phyloP scores from a whole-genome alignment of 2,113 vertebrate genomes.

The Xiphophorus couchianus region DNA sequence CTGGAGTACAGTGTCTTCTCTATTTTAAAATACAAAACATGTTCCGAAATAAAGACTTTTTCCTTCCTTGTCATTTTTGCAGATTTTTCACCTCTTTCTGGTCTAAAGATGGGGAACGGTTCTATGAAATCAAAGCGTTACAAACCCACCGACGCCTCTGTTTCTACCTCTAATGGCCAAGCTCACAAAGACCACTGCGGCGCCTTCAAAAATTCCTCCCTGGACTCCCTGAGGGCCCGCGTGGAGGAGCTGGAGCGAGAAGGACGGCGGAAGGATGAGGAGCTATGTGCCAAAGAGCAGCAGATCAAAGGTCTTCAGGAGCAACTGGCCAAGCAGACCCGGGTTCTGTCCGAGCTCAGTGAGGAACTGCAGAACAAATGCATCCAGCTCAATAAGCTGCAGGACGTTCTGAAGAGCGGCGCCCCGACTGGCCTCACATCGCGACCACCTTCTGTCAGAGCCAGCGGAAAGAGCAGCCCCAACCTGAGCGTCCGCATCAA shows the following conservation, averaged over 20 bases:
- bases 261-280: slow-evolving; percentile 83
- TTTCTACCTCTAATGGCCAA: slow-evolving; percentile 63
- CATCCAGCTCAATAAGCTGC: slow-evolving; percentile 86
- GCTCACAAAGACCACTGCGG: slow-evolving; percentile 35
- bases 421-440: neutral
- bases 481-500: slow-evolving; percentile 71
- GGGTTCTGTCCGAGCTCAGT: slow-evolving; percentile 83
- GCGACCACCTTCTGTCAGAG: slow-evolving; percentile 64
- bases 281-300: slow-evolving; percentile 79
- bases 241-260: slow-evolving; percentile 86
- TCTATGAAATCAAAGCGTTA: slow-evolving; percentile 87
- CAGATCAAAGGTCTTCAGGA: slow-evolving; percentile 84
- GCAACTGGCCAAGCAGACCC: slow-evolving; percentile 82
- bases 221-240: slow-evolving; percentile 77
- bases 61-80: neutral
- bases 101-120: slow-evolving; percentile 87
- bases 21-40: neutral
- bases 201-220: slow-evolving; percentile 39
- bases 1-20: neutral
- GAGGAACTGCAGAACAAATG: slow-evolving; percentile 88
- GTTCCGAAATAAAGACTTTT: neutral
- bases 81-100: slow-evolving; percentile 14
- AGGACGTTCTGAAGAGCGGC: slow-evolving; percentile 79
- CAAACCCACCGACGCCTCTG: slow-evolving; percentile 74
- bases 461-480: slow-evolving; percentile 63